A percentile compares a stretch with the other conserved stretches of the same genome.
phyloP scores from a whole-genome alignment of 1,140 invertebrate genomes.

The Zaprionus camerounensis region DNA sequence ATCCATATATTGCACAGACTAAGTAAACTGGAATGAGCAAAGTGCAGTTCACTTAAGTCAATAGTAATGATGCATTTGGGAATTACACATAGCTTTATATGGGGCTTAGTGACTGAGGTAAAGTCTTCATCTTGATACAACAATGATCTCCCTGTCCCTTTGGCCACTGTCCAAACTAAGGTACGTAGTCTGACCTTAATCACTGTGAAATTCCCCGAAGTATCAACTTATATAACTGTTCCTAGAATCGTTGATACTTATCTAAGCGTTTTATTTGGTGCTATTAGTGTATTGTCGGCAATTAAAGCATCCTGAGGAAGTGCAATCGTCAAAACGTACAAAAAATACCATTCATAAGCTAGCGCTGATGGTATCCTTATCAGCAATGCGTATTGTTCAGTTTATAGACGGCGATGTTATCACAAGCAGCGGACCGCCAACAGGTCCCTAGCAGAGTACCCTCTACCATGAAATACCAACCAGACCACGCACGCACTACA shows the following conservation, averaged over 20 bases:
- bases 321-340: slow-evolving; percentile 10
- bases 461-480: not conserved
- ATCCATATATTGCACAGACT: not conserved
- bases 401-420: slow-evolving; percentile 37
- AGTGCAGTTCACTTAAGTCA: not conserved
- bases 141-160: not conserved
- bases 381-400: slow-evolving; percentile 16
- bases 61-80: not conserved
- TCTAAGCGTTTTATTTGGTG: not conserved
- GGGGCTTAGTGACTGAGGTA: not conserved
- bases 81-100: not conserved
- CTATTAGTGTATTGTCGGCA: not conserved
- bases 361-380: slow-evolving; percentile 30
- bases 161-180: not conserved
- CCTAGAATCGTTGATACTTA: slow-evolving; percentile 8
- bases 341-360: not conserved
- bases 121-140: too few relatives aligned
- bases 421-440: not conserved
- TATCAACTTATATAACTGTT: not conserved
- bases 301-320: slow-evolving; percentile 63
- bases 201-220: slow-evolving; percentile 6
- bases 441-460: not conserved
- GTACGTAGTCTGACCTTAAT: not conserved
- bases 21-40: not conserved
- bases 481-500: not conserved